phyloP scores from a whole-genome alignment of 2,888 invertebrate genomes.

The Sicus ferrugineus region DNA sequence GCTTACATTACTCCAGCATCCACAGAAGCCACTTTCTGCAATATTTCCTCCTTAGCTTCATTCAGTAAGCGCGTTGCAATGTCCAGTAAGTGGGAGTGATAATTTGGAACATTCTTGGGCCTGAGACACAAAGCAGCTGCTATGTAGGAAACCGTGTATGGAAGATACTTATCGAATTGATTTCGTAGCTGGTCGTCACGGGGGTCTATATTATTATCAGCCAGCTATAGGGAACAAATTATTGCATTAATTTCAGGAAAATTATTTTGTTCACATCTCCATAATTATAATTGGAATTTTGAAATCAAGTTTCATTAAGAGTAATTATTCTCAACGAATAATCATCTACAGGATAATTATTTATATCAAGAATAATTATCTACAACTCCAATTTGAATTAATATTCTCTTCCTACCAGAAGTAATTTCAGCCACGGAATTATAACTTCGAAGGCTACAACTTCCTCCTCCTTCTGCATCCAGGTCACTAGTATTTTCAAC shows the following conservation, averaged over 20 bases:
- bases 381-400: too few relatives aligned
- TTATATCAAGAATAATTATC: too few relatives aligned
- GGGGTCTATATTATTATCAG: slow-evolving; percentile 38
- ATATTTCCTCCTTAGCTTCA: slow-evolving; percentile 33
- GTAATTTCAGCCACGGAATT: slow-evolving; percentile 37
- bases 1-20: slow-evolving; percentile 44
- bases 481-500: slow-evolving; percentile 16
- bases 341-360: too few relatives aligned
- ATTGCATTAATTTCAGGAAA: background rate
- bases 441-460: slow-evolving; percentile 14
- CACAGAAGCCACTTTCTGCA: slow-evolving; percentile 37
- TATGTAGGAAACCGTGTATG: slow-evolving; percentile 45
- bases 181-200: slow-evolving; percentile 28
- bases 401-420: slow-evolving; percentile 37
- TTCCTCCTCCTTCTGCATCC: slow-evolving; percentile 24
- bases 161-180: slow-evolving; percentile 44
- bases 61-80: slow-evolving; percentile 43
- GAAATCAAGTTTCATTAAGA: too few relatives aligned
- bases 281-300: too few relatives aligned
- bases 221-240: slow-evolving; percentile 36
- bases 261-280: background rate
- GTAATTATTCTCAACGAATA: too few relatives aligned
- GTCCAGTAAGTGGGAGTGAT: slow-evolving; percentile 44
- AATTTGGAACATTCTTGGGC: slow-evolving; percentile 39
- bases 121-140: slow-evolving; percentile 45